Conservation (phyloP, 2,797 vertebrate species). For the Hozukius guyotensis region DNA sequence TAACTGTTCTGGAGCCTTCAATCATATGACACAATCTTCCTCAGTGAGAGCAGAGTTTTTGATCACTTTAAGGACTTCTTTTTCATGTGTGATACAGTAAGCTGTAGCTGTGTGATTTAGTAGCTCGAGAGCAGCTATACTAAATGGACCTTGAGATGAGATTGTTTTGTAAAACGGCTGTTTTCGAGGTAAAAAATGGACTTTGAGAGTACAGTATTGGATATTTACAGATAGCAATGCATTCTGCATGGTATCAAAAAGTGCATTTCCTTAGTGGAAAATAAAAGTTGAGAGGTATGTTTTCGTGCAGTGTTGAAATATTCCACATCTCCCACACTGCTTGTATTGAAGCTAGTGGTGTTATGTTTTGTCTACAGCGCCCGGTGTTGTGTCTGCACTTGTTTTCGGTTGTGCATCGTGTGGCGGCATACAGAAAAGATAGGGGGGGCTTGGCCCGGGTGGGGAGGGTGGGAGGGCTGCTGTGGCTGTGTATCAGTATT, state of each 20-base stretch:
- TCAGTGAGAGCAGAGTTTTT: neutral
- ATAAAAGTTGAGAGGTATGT: neutral
- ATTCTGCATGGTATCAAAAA: neutral
- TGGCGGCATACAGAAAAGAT: neutral
- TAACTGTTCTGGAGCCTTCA: neutral
- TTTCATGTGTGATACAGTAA: neutral
- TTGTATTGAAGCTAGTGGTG: neutral
- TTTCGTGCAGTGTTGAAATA: neutral
- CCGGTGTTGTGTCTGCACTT: conserved; percentile 62
- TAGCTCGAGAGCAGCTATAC: neutral
- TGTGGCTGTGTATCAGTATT: conserved; percentile 77
- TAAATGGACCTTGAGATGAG: neutral
- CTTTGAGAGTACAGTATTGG: neutral
- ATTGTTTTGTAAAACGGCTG: neutral
- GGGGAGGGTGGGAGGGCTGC: conserved; percentile 17
- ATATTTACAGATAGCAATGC: neutral
- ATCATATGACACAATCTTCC: neutral
- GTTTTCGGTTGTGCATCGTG: conserved; percentile 29
- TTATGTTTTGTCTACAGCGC: conserved; percentile 46
- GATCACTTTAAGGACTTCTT: neutral
- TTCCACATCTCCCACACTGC: neutral
- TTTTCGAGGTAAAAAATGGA: neutral
- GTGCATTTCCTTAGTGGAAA: neutral
- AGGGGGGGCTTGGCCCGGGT: conserved; percentile 4
- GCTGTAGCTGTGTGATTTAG: neutral